These are phyloP conservation scores for Trachymyrmex cornetzi DNA, from an alignment of 1,140 invertebrate genomes.

Conservation along the genomic window DNA sequence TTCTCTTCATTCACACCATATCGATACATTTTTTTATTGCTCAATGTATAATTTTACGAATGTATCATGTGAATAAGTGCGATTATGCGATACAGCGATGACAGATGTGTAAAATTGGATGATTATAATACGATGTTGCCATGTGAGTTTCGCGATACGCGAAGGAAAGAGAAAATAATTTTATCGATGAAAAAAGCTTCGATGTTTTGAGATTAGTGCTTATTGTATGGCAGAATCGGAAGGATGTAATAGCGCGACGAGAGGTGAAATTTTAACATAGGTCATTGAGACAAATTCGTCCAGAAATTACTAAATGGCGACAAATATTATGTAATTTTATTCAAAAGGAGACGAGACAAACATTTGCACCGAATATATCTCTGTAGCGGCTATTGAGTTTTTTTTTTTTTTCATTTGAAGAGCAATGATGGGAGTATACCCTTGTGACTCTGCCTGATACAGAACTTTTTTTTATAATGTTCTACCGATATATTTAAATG, in stretches of 20 bases:
- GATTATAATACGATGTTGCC: slow-evolving; percentile 20
- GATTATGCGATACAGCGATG: slow-evolving; percentile 52
- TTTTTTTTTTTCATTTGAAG: not conserved
- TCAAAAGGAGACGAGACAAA: slow-evolving; percentile 48
- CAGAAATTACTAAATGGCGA: slow-evolving; percentile 47
- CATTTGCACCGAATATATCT: slow-evolving; percentile 29
- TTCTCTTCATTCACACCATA: slow-evolving; percentile 41
- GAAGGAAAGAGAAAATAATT: slow-evolving; percentile 19
- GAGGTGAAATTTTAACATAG: slow-evolving; percentile 56
- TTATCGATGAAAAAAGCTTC: slow-evolving; percentile 55
- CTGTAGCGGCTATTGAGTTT: slow-evolving; percentile 8
- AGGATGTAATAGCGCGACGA: not conserved
- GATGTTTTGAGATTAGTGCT: slow-evolving; percentile 54
- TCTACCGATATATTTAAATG: slow-evolving; percentile 55
- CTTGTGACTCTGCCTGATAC: slow-evolving; percentile 13
- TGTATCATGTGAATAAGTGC: slow-evolving; percentile 51
- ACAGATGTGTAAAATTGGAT: slow-evolving; percentile 42
- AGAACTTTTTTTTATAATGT: slow-evolving; percentile 40
- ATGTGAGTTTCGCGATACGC: not conserved
- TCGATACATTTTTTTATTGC: slow-evolving; percentile 61
- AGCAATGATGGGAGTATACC: not conserved
- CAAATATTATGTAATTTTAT: slow-evolving; percentile 64
- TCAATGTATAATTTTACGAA: slow-evolving; percentile 65
- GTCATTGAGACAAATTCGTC: slow-evolving; percentile 48
- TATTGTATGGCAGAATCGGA: slow-evolving; percentile 25